phyloP scores from a whole-genome alignment of 2,888 invertebrate genomes.

The Sturmia bella region DNA sequence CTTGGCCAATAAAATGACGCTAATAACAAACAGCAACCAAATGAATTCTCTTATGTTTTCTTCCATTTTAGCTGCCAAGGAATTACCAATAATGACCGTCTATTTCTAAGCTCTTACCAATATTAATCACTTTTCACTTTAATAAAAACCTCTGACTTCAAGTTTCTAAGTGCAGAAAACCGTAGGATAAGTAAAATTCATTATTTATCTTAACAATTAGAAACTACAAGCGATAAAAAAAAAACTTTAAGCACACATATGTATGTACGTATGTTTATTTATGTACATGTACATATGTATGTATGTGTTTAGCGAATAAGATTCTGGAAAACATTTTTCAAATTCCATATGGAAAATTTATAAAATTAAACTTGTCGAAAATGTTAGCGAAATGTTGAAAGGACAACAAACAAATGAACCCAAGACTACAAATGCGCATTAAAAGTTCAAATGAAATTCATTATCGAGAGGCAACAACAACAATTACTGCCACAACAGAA shows the following conservation, averaged over 20 bases:
- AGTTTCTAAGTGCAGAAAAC: constrained; percentile 19
- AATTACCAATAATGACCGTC: too few relatives aligned
- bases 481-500: constrained; percentile 1
- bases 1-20: too few relatives aligned
- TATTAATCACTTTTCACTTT: background rate
- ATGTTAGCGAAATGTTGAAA: constrained; percentile 34
- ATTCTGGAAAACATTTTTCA: constrained; percentile 53
- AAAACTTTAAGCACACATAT: background rate
- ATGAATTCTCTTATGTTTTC: too few relatives aligned
- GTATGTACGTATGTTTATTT: too few relatives aligned
- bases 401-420: constrained; percentile 24
- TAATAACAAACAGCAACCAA: too few relatives aligned
- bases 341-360: constrained; percentile 60
- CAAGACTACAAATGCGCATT: constrained; percentile 62
- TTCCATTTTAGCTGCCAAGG: too few relatives aligned
- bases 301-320: constrained; percentile 50
- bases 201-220: constrained; percentile 50
- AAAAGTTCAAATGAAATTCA: constrained; percentile 68
- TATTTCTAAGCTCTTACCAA: background rate
- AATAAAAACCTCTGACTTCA: constrained; percentile 7
- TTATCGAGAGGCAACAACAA: constrained; percentile 35
- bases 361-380: constrained; percentile 59
- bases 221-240: constrained; percentile 24
- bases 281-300: constrained; percentile 1
- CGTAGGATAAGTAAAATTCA: too few relatives aligned